A percentile compares a stretch with the other conserved stretches of the same genome.
Conservation (phyloP, 2,113 vertebrate genomes). For the Mustela nigripes region DNA sequence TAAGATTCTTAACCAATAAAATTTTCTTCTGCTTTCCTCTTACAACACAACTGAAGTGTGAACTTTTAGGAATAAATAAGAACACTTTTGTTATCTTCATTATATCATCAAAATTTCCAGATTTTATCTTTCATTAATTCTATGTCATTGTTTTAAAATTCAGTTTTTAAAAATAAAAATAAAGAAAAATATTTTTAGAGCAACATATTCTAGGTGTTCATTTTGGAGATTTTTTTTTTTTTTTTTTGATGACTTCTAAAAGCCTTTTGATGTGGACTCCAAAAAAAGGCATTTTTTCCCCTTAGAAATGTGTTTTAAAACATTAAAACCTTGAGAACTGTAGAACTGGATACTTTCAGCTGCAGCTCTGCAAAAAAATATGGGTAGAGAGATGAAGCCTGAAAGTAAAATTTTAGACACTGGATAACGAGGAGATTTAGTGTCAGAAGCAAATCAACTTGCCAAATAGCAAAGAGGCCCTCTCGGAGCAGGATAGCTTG, state of each 20-base stretch:
- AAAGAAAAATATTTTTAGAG: slow-evolving; percentile 76
- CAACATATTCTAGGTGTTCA: slow-evolving; percentile 74
- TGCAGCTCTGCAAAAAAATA: slow-evolving; percentile 65
- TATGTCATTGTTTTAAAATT: slow-evolving; percentile 63
- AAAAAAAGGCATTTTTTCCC: slow-evolving; percentile 86
- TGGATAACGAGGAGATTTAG: slow-evolving; percentile 62
- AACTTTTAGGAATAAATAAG: neutral
- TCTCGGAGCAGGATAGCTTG: neutral
- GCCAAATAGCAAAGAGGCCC: slow-evolving; percentile 10
- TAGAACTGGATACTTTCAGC: slow-evolving; percentile 77
- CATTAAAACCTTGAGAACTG: slow-evolving; percentile 86
- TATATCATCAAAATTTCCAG: slow-evolving; percentile 31
- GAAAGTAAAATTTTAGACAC: slow-evolving; percentile 65
- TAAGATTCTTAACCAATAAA: neutral
- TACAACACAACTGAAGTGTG: slow-evolving; percentile 35
- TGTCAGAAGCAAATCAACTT: slow-evolving; percentile 57
- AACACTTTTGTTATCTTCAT: slow-evolving; percentile 53
- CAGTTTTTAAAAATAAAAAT: slow-evolving; percentile 76
- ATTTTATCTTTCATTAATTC: slow-evolving; percentile 22
- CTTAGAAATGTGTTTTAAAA: slow-evolving; percentile 90
- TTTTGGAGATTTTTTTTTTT: neutral
- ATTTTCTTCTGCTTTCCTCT: neutral
- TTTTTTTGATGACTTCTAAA: slow-evolving; percentile 90
- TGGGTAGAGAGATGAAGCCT: neutral
- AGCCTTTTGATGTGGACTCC: slow-evolving; percentile 90